Conservation (phyloP, 1,140 invertebrate species). For the Drosophila equinoxialis region DNA sequence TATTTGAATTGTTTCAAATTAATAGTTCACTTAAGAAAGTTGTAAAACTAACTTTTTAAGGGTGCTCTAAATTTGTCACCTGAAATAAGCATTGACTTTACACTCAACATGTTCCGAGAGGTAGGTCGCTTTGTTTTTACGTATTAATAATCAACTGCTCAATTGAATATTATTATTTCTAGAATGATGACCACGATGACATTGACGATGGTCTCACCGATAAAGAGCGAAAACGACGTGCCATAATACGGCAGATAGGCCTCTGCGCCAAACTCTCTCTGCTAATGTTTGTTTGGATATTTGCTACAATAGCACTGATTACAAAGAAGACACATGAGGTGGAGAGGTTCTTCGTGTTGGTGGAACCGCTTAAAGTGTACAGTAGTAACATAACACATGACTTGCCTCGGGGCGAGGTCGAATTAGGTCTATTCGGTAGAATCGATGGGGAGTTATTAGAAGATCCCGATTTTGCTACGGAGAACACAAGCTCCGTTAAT, state of each 20-base stretch:
- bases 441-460: not conserved
- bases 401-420: not conserved
- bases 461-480: not conserved
- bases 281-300: not conserved
- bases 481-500: not conserved
- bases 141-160: not conserved
- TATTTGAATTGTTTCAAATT: too few relatives aligned
- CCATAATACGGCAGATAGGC: not conserved
- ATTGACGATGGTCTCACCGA: constrained; percentile 2
- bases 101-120: not conserved
- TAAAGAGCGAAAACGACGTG: not conserved
- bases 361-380: not conserved
- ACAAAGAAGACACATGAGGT: too few relatives aligned
- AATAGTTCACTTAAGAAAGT: too few relatives aligned
- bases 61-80: too few relatives aligned
- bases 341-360: not conserved
- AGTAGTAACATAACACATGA: not conserved
- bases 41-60: too few relatives aligned
- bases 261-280: not conserved
- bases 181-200: not conserved
- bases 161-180: not conserved
- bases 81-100: not conserved
- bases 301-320: not conserved
- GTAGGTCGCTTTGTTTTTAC: not conserved
- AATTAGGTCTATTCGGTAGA: not conserved